Percentiles rank a stretch among this genome's conserved stretches.
Evolutionary conservation across 2,113 vertebrate species (phyloP).

Genomic region (Nothobranchius kuhntae): DNA sequence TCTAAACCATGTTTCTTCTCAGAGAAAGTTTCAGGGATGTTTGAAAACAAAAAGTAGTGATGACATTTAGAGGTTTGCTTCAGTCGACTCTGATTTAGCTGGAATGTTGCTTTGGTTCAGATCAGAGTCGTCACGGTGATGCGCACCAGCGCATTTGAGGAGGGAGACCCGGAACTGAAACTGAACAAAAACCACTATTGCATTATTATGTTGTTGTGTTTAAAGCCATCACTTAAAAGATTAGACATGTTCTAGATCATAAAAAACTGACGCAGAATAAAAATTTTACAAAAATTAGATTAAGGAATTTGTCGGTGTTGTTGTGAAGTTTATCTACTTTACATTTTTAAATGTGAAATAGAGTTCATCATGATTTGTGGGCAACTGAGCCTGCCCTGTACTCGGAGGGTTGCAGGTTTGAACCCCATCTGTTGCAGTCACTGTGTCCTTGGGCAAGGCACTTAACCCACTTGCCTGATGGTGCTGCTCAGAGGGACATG

Average conservation of each 20-base stretch:
- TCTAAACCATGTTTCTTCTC: neutral
- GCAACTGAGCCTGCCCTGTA: too few species aligned
- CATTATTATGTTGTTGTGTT: conserved; percentile 17
- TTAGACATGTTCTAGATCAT: neutral
- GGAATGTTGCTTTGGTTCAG: conserved; percentile 42
- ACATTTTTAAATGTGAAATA: too few species aligned
- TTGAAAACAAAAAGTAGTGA: neutral
- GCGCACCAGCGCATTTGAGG: conserved; percentile 29
- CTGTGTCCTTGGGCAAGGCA: too few species aligned
- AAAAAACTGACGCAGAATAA: conserved; percentile 5
- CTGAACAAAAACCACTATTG: conserved; percentile 18
- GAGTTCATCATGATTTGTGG: too few species aligned
- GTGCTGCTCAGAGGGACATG: too few species aligned
- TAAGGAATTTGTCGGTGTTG: neutral
- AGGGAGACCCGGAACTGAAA: conserved; percentile 5
- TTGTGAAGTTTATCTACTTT: too few species aligned
- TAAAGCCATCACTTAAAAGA: neutral
- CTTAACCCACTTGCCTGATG: too few species aligned
- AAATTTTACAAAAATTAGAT: neutral
- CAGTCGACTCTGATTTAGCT: conserved; percentile 27
- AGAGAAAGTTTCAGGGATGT: neutral
- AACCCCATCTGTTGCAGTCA: too few species aligned
- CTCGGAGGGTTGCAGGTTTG: too few species aligned
- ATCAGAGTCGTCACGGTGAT: conserved; percentile 34
- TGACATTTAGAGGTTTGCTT: conserved; percentile 34